phyloP scores from a whole-genome alignment of 1,140 invertebrate genomes.

The Zaprionus ghesquierei region DNA sequence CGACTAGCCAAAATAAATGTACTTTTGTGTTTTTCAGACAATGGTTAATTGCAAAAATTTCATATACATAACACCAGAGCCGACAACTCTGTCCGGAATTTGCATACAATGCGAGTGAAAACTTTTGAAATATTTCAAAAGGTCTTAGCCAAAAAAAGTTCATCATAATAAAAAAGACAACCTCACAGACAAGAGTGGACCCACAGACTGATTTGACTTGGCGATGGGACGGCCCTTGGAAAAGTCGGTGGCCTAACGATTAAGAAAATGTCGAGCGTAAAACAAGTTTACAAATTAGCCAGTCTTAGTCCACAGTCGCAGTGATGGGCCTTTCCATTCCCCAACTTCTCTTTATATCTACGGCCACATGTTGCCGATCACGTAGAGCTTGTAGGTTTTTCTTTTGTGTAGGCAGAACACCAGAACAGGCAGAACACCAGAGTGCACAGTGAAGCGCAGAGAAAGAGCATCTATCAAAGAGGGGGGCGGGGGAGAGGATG shows the following conservation, averaged over 20 bases:
- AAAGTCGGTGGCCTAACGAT: slow-evolving; percentile 15
- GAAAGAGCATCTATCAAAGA: neutral
- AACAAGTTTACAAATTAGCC: slow-evolving; percentile 66
- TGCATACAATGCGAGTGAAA: slow-evolving; percentile 66
- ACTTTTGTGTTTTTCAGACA: neutral
- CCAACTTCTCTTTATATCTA: neutral
- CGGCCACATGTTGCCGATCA: slow-evolving; percentile 45
- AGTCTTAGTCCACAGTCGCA: neutral
- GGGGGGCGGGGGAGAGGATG: neutral
- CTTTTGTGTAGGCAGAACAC: slow-evolving; percentile 11
- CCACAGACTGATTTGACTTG: neutral
- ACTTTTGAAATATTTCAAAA: slow-evolving; percentile 75
- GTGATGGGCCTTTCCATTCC: slow-evolving; percentile 21
- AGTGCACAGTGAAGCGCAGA: neutral
- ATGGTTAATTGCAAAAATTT: slow-evolving; percentile 11
- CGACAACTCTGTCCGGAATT: slow-evolving; percentile 25
- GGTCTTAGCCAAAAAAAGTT: slow-evolving; percentile 4
- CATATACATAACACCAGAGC: slow-evolving; percentile 34
- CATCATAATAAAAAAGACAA: slow-evolving; percentile 13
- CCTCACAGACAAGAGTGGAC: slow-evolving; percentile 60
- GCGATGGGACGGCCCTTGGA: slow-evolving; percentile 2
- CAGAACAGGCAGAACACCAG: neutral
- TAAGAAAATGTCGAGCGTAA: slow-evolving; percentile 54
- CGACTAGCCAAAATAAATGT: neutral
- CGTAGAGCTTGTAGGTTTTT: slow-evolving; percentile 38